Conservation (phyloP, 2,797 vertebrate genomes). For the Gymnodraco acuticeps region DNA sequence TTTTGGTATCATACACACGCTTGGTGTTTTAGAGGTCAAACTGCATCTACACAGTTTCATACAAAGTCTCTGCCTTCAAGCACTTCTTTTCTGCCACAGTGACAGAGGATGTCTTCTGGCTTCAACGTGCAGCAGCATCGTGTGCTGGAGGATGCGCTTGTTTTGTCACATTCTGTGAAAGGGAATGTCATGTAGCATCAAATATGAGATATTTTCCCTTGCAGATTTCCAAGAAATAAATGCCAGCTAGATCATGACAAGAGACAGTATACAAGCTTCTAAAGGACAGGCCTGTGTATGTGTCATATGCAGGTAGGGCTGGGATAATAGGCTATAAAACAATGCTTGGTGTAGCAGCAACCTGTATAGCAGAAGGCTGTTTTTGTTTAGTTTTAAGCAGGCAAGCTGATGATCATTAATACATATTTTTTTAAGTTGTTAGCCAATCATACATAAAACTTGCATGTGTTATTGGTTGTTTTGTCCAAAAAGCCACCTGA, state of each 20-base stretch:
- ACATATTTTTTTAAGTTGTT: slow-evolving; percentile 19
- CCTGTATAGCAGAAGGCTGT: slow-evolving; percentile 27
- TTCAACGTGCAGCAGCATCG: slow-evolving; percentile 27
- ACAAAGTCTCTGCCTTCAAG: slow-evolving; percentile 14
- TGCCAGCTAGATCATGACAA: slow-evolving; percentile 69
- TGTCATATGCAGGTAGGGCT: slow-evolving; percentile 53
- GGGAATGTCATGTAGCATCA: slow-evolving; percentile 74
- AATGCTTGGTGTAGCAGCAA: slow-evolving; percentile 42
- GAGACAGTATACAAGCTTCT: slow-evolving; percentile 73
- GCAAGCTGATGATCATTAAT: slow-evolving; percentile 33
- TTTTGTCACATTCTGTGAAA: slow-evolving; percentile 71
- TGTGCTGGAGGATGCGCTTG: slow-evolving; percentile 60
- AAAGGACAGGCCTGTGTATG: slow-evolving; percentile 61
- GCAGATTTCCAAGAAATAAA: slow-evolving; percentile 74
- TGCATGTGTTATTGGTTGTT: slow-evolving; percentile 35
- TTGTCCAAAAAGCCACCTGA: slow-evolving; percentile 41
- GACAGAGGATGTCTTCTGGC: slow-evolving; percentile 65
- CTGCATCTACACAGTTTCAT: slow-evolving; percentile 16
- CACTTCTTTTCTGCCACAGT: slow-evolving; percentile 56
- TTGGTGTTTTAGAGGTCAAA: slow-evolving; percentile 26
- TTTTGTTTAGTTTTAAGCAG: slow-evolving; percentile 10
- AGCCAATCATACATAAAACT: slow-evolving; percentile 35
- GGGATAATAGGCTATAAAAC: slow-evolving; percentile 70
- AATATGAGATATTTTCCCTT: slow-evolving; percentile 68
- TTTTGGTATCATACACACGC: slow-evolving; percentile 15